A percentile compares a stretch with the other conserved stretches of the same genome.
These are phyloP conservation scores for Ormyrus rosae DNA, from an alignment of 2,888 invertebrate species.

Conservation along the genomic window DNA sequence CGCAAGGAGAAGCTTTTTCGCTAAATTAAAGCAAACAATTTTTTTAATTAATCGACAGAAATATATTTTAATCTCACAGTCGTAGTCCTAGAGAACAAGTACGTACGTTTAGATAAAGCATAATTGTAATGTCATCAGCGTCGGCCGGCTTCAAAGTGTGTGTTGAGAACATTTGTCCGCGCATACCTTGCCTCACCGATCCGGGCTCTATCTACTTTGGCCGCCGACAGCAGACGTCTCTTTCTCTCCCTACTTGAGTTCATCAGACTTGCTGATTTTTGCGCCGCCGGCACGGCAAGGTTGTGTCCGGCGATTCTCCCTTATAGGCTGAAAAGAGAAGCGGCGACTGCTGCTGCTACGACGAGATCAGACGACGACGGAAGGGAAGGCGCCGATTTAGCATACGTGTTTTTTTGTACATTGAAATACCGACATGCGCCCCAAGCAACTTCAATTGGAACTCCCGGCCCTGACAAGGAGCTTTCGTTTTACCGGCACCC, in stretches of 20 bases:
- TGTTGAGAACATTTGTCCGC: conserved; percentile 47
- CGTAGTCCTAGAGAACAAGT: not conserved
- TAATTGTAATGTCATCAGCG: conserved; percentile 56
- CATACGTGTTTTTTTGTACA: conserved; percentile 71
- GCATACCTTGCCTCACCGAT: conserved; percentile 30
- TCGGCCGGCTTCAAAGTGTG: conserved; percentile 54
- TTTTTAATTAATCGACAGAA: too few species aligned
- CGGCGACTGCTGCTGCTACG: conserved; percentile 14
- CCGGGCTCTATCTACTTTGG: conserved; percentile 42
- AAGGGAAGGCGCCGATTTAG: conserved; percentile 68
- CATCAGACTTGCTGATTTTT: conserved; percentile 74
- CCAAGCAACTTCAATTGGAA: conserved; percentile 72
- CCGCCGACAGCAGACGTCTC: not conserved
- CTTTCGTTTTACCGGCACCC: too few species aligned
- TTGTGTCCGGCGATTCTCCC: not conserved
- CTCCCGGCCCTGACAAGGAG: conserved; percentile 17
- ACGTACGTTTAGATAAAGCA: conserved; percentile 15
- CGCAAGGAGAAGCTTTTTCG: too few species aligned
- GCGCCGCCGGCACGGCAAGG: conserved; percentile 30
- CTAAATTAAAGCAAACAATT: too few species aligned
- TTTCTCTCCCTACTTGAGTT: conserved; percentile 49
- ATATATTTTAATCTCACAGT: too few species aligned
- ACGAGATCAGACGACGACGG: conserved; percentile 19
- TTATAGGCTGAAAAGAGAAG: conserved; percentile 35
- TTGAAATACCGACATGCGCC: conserved; percentile 72